Evolutionary conservation across 2,113 vertebrate genomes (phyloP).

Genomic region (Alosa alosa): DNA sequence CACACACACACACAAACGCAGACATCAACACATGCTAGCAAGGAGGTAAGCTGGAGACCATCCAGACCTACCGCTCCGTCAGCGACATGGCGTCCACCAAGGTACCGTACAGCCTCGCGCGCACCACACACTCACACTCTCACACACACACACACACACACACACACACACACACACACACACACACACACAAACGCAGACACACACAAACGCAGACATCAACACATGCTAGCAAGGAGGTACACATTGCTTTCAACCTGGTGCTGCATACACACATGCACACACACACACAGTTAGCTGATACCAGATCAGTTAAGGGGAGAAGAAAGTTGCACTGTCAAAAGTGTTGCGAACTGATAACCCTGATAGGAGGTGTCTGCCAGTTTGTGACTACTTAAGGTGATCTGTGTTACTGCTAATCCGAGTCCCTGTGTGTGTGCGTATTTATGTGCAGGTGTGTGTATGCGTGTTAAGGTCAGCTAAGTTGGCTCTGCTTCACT

Average conservation of each 20-base stretch:
- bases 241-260: no score
- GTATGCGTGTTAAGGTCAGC: neutral
- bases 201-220: no score
- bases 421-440: neutral
- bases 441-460: neutral
- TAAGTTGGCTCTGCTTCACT: neutral
- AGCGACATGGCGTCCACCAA: slow-evolving; percentile 98
- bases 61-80: slow-evolving; percentile 95
- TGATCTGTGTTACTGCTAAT: neutral
- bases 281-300: neutral
- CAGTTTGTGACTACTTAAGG: neutral
- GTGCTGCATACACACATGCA: neutral
- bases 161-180: no score
- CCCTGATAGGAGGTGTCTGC: neutral
- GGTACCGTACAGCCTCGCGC: slow-evolving; percentile 64
- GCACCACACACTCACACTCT: neutral
- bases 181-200: neutral
- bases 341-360: neutral
- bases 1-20: no score
- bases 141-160: neutral
- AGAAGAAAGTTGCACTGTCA: neutral
- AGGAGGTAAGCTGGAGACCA: slow-evolving; percentile 96
- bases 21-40: no score
- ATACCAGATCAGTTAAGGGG: no score
- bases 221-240: no score